These are phyloP conservation scores for Saccostrea glomerata DNA, from an alignment of 1,140 invertebrate genomes.

Conservation along the genomic window DNA sequence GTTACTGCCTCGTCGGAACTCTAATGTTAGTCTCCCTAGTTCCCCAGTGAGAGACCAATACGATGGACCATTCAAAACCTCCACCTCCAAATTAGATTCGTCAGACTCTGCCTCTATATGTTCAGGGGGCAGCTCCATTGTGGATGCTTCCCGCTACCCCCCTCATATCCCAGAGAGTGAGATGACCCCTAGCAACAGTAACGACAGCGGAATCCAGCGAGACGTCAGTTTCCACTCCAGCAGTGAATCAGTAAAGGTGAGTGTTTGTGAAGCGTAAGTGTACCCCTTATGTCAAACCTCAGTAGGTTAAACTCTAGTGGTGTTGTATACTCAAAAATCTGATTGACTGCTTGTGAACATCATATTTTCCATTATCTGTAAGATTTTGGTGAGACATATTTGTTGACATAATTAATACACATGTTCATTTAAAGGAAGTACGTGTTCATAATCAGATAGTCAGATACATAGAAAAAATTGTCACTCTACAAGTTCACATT, in stretches of 20 bases:
- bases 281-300: background rate
- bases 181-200: conserved; percentile 74
- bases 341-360: too few species aligned
- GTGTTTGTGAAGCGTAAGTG: background rate
- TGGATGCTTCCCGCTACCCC: conserved; percentile 50
- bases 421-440: too few species aligned
- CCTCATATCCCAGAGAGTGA: conserved; percentile 60
- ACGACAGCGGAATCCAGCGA: conserved; percentile 75
- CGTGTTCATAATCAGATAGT: too few species aligned
- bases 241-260: conserved; percentile 72
- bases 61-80: conserved; percentile 33
- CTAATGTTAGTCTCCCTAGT: conserved; percentile 54
- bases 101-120: background rate
- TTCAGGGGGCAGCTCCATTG: conserved; percentile 35
- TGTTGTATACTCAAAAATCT: background rate
- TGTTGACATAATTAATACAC: too few species aligned
- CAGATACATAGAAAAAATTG: too few species aligned
- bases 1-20: conserved; percentile 50
- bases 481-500: too few species aligned
- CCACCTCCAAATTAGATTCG: conserved; percentile 6
- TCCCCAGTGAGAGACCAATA: conserved; percentile 48
- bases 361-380: too few species aligned
- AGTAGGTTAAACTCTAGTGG: background rate
- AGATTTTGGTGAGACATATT: too few species aligned
- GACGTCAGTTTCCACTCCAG: conserved; percentile 72